phyloP scores from a whole-genome alignment of 1,140 invertebrate genomes.

The Olivierus martensii region DNA sequence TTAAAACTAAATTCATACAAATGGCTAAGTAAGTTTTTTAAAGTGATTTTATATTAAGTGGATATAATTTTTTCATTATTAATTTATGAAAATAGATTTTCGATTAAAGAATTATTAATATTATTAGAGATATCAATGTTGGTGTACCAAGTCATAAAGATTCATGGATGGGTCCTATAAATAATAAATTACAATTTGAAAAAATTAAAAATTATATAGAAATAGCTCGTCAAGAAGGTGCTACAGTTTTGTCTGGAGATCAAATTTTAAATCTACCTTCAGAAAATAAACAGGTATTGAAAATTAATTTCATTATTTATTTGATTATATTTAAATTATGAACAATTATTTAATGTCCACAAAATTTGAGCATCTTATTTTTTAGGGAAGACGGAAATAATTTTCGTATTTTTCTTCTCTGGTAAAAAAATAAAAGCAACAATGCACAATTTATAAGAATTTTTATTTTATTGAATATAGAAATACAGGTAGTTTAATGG shows the following conservation, averaged over 20 bases:
- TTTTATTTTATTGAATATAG: no score
- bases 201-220: conserved; percentile 37
- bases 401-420: no score
- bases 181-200: conserved; percentile 37
- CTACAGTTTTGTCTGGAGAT: conserved; percentile 22
- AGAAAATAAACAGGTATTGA: conserved; percentile 9
- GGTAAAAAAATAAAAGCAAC: no score
- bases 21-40: conserved; percentile 30
- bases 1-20: conserved; percentile 35
- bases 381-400: no score
- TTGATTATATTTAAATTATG: no score
- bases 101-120: no score
- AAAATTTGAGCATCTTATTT: no score
- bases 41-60: conserved; percentile 16
- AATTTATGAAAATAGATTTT: neutral
- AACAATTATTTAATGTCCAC: no score
- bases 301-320: no score
- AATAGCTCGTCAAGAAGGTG: conserved; percentile 27
- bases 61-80: neutral
- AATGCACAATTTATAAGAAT: no score
- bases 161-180: conserved; percentile 36
- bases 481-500: no score
- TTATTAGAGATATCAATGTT: conserved; percentile 34
- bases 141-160: conserved; percentile 34
- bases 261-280: conserved; percentile 11